Evolutionary conservation across 2,888 invertebrate genomes (phyloP), one percentile per base, ranked within the genome.

Genomic region (Endotricha flammealis): DNA sequence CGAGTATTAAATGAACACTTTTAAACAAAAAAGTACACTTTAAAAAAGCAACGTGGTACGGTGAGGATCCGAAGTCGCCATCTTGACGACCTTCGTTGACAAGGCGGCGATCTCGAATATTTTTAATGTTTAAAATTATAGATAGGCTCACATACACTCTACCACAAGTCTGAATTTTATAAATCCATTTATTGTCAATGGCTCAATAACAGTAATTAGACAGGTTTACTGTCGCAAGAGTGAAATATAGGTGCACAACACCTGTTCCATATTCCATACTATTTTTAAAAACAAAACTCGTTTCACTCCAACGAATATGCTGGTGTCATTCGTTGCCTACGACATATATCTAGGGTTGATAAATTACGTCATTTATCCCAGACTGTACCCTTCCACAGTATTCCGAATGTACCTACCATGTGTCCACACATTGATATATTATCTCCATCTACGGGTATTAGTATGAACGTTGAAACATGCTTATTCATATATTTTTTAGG

Each of bases 301-400:
- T 30, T 34, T 33, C 33, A 42, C 44, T 43, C 46, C 42, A 42
- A 52, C 51, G 50, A 42, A 53, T 53, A 53, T 52, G 50, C 50
- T 36, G 51, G 39, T 58, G 54, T 57, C 62, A 60, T 53, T 60
- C 53, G 53, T 54, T 49, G 51, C 44, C 51, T 49, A 47, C 57
- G 50, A 46, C 47, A 50, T 52, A 36, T 37, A 46, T 44, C 39
- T 45, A 38, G 41, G 28, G 44, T 54, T 65, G 67, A 67, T 66
- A 61, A 60, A 67, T 61, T 58, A 54, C 51, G 48, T 60, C 60
- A 64, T 64, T 60, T 64, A 63, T 65, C 56, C 50, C 47, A 48
- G 42, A 46, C 45, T 55, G 50, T 41, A 54, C 48, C 51, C 59
- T 53, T 50, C 41, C 40, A 37, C 36, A 39, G 29, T 42, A 39